phyloP scores from a whole-genome alignment of 1,140 invertebrate species.

The Sitodiplosis mosellana region DNA sequence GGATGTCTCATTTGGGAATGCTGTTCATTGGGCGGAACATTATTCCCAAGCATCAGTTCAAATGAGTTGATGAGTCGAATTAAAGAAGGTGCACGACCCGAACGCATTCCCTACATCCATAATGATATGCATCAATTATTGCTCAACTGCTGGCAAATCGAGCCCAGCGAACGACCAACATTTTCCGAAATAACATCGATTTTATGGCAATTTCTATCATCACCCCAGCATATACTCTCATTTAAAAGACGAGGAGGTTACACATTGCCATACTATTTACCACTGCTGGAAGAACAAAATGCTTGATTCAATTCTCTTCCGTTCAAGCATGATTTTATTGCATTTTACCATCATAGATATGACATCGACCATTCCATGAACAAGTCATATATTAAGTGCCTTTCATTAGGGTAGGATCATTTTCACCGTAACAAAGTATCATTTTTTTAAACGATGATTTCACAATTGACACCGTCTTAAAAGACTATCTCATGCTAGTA shows the following conservation, averaged over 20 bases:
- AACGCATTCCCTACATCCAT: constrained; percentile 48
- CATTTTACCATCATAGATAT: no score
- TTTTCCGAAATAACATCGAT: constrained; percentile 36
- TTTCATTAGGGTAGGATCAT: no score
- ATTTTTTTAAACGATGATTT: no score
- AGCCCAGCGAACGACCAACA: constrained; percentile 55
- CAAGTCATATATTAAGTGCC: no score
- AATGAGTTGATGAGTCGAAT: constrained; percentile 46
- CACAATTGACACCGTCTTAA: no score
- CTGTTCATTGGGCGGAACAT: constrained; percentile 35
- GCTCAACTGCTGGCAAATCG: constrained; percentile 67
- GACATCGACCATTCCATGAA: no score
- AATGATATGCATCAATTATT: constrained; percentile 68
- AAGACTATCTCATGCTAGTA: no score
- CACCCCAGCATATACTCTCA: constrained; percentile 17
- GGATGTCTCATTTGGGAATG: constrained; percentile 69
- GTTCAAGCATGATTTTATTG: no score
- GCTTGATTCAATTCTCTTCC: no score
- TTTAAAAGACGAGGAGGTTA: constrained; percentile 13
- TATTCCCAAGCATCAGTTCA: constrained; percentile 42
- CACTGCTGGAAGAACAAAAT: constrained; percentile 16
- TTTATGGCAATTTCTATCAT: constrained; percentile 23
- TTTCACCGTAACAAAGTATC: no score
- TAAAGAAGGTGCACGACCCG: constrained; percentile 43
- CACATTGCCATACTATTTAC: constrained; percentile 19